phyloP scores from a whole-genome alignment of 2,113 vertebrate genomes.

The Stegostoma tigrinum region DNA sequence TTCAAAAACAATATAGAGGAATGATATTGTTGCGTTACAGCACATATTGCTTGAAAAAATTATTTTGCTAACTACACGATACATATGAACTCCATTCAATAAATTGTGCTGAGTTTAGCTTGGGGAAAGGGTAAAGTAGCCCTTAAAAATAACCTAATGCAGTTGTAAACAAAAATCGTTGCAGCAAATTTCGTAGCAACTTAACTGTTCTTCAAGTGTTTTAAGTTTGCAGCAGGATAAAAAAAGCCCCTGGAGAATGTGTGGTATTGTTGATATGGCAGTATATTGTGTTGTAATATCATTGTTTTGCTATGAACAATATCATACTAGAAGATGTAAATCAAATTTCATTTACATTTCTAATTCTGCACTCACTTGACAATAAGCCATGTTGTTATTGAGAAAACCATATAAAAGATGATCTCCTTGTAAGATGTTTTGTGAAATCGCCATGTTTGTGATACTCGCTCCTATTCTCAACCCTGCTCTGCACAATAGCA shows the following conservation, averaged over 20 bases:
- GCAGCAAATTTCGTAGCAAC: neutral
- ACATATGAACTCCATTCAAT: neutral
- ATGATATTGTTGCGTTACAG: neutral
- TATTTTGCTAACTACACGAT: neutral
- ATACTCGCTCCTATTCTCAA: neutral
- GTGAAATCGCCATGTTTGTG: neutral
- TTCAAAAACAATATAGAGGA: constrained; percentile 7
- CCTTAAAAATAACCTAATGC: neutral
- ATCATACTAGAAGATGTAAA: neutral
- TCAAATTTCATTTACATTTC: constrained; percentile 8
- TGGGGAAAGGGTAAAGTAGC: neutral
- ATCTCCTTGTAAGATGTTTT: neutral
- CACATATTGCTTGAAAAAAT: neutral
- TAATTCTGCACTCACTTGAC: neutral
- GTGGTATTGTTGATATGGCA: neutral
- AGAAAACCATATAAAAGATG: neutral
- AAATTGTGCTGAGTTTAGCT: neutral
- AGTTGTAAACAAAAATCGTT: neutral
- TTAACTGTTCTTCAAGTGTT: neutral
- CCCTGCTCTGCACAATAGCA: constrained; percentile 2
- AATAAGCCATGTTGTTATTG: neutral
- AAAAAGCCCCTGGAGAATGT: neutral
- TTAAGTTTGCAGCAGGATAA: neutral
- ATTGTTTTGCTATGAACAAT: neutral
- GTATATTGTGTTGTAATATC: neutral